These are phyloP conservation scores for Scyliorhinus canicula DNA, from an alignment of 2,797 vertebrate genomes.

Conservation along the genomic window DNA sequence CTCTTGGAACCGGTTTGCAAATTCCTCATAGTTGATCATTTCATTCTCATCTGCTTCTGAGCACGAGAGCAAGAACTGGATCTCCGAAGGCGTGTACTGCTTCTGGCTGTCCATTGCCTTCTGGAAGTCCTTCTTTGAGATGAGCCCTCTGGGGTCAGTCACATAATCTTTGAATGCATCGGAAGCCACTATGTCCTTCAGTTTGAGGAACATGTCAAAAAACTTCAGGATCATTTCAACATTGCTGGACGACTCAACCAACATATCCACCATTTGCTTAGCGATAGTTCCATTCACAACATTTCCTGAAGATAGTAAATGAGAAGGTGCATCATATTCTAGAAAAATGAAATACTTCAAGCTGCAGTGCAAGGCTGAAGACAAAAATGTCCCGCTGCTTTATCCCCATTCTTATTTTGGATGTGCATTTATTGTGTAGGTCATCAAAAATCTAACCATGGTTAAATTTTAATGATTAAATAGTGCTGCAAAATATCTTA, in stretches of 20 bases:
- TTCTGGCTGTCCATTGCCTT: slow-evolving; percentile 98
- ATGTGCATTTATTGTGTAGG: neutral
- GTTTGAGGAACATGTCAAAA: slow-evolving; percentile 97
- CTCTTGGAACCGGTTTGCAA: slow-evolving; percentile 86
- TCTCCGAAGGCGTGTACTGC: slow-evolving; percentile 78
- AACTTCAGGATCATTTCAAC: slow-evolving; percentile 81
- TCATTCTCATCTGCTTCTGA: slow-evolving; percentile 94
- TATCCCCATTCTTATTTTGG: neutral
- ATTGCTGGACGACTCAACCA: slow-evolving; percentile 94
- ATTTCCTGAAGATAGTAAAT: slow-evolving; percentile 64
- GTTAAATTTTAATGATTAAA: neutral
- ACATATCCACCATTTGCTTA: slow-evolving; percentile 96
- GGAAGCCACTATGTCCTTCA: slow-evolving; percentile 88
- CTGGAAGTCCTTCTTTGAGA: slow-evolving; percentile 97
- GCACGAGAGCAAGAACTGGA: slow-evolving; percentile 93
- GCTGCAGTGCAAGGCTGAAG: neutral
- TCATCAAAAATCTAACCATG: neutral
- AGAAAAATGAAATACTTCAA: neutral
- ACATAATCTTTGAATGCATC: slow-evolving; percentile 90
- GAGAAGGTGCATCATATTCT: neutral
- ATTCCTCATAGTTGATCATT: slow-evolving; percentile 92
- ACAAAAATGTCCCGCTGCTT: neutral
- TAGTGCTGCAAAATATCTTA: neutral
- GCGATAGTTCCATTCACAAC: slow-evolving; percentile 92
- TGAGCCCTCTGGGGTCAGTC: slow-evolving; percentile 83